These are phyloP conservation scores for Palaemon carinicauda DNA, from an alignment of 1,140 invertebrate species.

Conservation along the genomic window DNA sequence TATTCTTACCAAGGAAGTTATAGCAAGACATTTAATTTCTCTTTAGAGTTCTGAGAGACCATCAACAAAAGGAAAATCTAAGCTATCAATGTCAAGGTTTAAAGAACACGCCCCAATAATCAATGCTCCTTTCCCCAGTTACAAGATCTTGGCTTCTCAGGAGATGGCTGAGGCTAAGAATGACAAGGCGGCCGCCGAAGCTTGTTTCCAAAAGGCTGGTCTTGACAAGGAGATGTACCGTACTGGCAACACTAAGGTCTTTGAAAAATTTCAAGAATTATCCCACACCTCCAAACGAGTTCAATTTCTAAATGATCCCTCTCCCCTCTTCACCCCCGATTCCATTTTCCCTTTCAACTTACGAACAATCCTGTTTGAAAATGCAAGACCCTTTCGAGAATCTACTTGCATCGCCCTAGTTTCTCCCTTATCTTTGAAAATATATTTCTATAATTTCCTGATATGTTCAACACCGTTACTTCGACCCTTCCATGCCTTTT, in stretches of 20 bases:
- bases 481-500: too few species aligned
- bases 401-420: too few species aligned
- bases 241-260: slow-evolving; percentile 71
- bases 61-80: neutral
- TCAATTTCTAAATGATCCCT: neutral
- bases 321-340: too few species aligned
- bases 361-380: too few species aligned
- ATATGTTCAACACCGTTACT: too few species aligned
- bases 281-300: neutral
- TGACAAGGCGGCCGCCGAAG: slow-evolving; percentile 68
- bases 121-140: slow-evolving; percentile 63
- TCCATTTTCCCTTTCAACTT: too few species aligned
- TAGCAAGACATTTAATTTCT: too few species aligned
- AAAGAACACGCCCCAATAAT: neutral
- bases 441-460: too few species aligned
- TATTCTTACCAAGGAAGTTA: too few species aligned
- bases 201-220: slow-evolving; percentile 65
- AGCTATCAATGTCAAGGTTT: neutral
- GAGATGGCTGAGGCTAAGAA: slow-evolving; percentile 68
- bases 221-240: slow-evolving; percentile 70
- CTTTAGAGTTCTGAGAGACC: neutral
- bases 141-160: slow-evolving; percentile 71
- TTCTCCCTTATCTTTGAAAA: too few species aligned
- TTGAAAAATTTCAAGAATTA: neutral
- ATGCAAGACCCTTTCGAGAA: too few species aligned